Conservation (phyloP, 2,888 invertebrate genomes). For the Pristionchus maxplancki region DNA sequence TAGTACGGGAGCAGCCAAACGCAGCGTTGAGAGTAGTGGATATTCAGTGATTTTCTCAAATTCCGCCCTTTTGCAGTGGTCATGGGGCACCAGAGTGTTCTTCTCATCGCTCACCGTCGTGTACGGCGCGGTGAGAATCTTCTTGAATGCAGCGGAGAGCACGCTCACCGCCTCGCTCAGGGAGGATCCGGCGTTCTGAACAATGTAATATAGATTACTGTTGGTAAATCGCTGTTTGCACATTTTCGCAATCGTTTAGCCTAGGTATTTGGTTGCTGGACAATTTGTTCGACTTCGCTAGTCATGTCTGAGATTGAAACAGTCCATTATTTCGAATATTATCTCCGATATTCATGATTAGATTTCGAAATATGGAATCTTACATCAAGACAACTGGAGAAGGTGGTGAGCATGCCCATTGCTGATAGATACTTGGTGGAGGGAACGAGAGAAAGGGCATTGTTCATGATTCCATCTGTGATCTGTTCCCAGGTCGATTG, state of each 20-base stretch:
- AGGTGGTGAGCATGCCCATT: background rate
- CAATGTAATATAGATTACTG: too few species aligned
- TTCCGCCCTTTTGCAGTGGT: too few species aligned
- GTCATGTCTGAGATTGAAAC: too few species aligned
- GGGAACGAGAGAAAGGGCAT: slow-evolving; percentile 10
- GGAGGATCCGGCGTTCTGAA: background rate
- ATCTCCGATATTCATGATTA: background rate
- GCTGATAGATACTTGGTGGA: slow-evolving; percentile 8
- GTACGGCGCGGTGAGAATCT: background rate
- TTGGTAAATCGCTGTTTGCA: too few species aligned
- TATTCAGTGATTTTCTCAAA: too few species aligned
- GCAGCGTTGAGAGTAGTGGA: too few species aligned
- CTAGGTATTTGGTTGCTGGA: too few species aligned
- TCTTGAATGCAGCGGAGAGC: background rate
- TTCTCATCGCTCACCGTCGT: background rate
- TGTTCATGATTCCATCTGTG: background rate
- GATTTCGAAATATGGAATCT: too few species aligned
- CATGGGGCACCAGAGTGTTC: too few species aligned
- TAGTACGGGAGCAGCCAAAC: too few species aligned
- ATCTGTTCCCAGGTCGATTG: background rate
- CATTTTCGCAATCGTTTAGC: too few species aligned
- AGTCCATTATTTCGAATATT: background rate
- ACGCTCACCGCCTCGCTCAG: background rate
- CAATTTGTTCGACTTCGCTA: too few species aligned
- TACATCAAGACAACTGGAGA: slow-evolving; percentile 8